These are phyloP conservation scores for Gobio gobio DNA, from an alignment of 2,113 vertebrate species.

Conservation along the genomic window DNA sequence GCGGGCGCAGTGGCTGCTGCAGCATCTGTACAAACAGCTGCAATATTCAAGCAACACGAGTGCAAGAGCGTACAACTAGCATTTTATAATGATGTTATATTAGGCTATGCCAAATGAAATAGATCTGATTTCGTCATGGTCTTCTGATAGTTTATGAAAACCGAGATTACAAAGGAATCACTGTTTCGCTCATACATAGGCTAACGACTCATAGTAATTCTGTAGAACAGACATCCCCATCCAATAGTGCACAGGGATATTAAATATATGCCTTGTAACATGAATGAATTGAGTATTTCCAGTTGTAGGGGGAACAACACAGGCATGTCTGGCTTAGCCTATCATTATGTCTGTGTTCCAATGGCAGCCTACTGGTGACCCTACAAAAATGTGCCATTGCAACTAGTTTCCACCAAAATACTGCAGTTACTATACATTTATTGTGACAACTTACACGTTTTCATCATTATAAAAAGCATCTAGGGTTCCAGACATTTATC, in stretches of 20 bases:
- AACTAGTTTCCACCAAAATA: neutral
- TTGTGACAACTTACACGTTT: neutral
- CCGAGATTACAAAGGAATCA: neutral
- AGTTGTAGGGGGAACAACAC: neutral
- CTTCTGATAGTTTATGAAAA: neutral
- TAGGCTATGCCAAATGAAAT: neutral
- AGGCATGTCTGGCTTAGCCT: neutral
- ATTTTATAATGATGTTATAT: neutral
- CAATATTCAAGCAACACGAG: constrained; percentile 26
- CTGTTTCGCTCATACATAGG: neutral
- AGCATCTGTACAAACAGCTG: constrained; percentile 58
- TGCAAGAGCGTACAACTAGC: neutral
- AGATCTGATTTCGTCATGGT: neutral
- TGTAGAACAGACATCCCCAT: neutral
- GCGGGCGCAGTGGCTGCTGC: constrained; percentile 46
- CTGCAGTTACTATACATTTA: neutral
- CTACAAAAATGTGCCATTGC: neutral
- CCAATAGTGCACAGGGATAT: neutral
- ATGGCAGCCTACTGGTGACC: neutral
- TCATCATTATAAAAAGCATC: neutral
- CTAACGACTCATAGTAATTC: neutral
- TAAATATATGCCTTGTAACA: neutral
- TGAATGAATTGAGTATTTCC: neutral
- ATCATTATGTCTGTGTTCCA: too few species aligned
- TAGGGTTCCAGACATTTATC: neutral